phyloP scores from a whole-genome alignment of 2,797 vertebrate species.

The Psittacula derbiana region DNA sequence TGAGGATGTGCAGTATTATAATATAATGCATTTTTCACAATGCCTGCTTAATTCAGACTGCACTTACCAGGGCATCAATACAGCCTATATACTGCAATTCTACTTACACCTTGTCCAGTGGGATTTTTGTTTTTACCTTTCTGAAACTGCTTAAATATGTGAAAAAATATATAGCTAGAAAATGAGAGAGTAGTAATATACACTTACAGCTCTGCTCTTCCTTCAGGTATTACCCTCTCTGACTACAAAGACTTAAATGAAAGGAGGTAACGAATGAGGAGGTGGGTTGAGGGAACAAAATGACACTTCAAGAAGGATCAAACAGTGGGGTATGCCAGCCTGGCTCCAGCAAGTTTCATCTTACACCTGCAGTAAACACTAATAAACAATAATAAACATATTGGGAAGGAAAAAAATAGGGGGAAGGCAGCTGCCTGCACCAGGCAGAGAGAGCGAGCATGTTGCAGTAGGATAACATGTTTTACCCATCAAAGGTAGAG shows the following conservation, averaged over 20 bases:
- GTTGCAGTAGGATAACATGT: not conserved
- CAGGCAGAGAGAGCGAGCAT: not conserved
- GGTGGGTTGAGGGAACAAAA: not conserved
- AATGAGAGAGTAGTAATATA: not conserved
- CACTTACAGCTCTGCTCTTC: not conserved
- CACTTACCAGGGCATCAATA: not conserved
- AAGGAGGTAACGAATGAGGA: not conserved
- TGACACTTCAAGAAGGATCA: not conserved
- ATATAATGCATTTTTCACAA: not conserved
- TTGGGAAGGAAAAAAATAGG: not conserved
- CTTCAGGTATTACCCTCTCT: not conserved
- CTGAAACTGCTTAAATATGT: not conserved
- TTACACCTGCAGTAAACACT: not conserved
- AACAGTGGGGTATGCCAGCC: not conserved
- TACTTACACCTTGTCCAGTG: not conserved
- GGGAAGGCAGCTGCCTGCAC: not conserved
- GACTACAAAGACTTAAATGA: not conserved
- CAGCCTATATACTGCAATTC: not conserved
- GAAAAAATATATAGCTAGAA: not conserved
- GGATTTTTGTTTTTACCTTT: not conserved
- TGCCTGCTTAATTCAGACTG: not conserved
- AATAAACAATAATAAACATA: too few relatives aligned
- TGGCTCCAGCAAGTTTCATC: not conserved
- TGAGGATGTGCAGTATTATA: not conserved
- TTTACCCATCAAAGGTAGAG: not conserved